Evolutionary conservation across 2,797 vertebrate genomes (phyloP), one percentile per base, ranked within the genome.

Genomic region (Arvicola amphibius): DNA sequence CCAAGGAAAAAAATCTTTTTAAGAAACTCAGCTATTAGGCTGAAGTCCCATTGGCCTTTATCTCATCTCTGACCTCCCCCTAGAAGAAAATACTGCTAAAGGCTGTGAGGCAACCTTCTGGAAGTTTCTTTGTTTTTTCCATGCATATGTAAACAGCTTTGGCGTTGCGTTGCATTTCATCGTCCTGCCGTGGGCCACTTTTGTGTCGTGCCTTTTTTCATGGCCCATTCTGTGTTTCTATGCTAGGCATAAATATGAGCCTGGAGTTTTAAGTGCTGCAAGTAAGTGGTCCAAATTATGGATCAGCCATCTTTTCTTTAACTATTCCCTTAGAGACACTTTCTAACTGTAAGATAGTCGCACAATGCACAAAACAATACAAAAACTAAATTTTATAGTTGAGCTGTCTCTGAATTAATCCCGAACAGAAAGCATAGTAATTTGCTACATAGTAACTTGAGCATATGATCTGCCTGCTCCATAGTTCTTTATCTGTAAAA

Each of bases 401-500:
- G 40, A 67, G 56, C 59, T 92, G 27, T 32, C 32, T 32, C 77
- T 8, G 2, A 88, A 88, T 67, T 85, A 96, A 61, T 43, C 69
- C 21, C 4, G n/a, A 65, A 34, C 7, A 63, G 71, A 95, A 91
- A 67, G 34, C 23, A 65, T 91, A 73, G 59, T 17, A 40, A n/a
- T 61, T 91, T 61, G 23, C 10, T 63, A 34, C 6, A 2, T 63
- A 61, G 56, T 40, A 63, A 88, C 40, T 51, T 77, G 56, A 23
- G 46, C 34, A 93, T 71, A 90, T 59, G 40, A 88, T 46, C 29
- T 46, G 13, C 51, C 59, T 94, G 37, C 48, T 32, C 65, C 63
- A 84, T 76, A 43, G 40, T 88, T 94, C 12, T 87, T 86, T 65
- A 43, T 77, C 43, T 96, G 32, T 91, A 83, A 92, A 95, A 84